phyloP scores from a whole-genome alignment of 2,888 invertebrate species.

The Pyrrhopygopsis socrates region DNA sequence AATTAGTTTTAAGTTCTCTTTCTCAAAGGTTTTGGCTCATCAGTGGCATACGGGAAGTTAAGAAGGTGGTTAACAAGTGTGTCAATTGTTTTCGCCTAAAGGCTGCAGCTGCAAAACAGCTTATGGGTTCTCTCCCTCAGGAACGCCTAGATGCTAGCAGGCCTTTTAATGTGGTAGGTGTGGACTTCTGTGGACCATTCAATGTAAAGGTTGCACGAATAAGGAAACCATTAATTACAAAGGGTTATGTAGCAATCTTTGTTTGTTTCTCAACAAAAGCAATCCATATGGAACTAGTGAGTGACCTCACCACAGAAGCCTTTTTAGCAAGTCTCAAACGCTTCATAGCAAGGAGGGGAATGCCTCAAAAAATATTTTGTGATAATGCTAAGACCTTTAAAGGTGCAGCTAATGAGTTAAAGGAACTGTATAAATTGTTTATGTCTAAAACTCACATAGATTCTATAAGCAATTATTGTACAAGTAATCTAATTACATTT shows the following conservation, averaged over 20 bases:
- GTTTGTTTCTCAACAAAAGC: constrained; percentile 61
- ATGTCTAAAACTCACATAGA: constrained; percentile 38
- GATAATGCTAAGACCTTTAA: constrained; percentile 75
- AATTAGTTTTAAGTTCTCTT: constrained; percentile 8
- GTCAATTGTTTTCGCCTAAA: constrained; percentile 44
- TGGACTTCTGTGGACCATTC: constrained; percentile 61
- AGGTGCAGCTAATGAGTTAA: constrained; percentile 54
- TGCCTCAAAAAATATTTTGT: constrained; percentile 62
- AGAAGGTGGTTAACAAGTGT: constrained; percentile 59
- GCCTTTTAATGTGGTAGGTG: constrained; percentile 31
- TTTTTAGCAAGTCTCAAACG: constrained; percentile 71
- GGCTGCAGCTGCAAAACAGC: constrained; percentile 24
- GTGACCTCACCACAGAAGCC: constrained; percentile 55
- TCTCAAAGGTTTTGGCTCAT: constrained; percentile 35
- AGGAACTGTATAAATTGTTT: constrained; percentile 47
- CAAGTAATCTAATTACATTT: not conserved
- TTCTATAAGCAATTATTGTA: not conserved
- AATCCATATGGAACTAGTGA: constrained; percentile 53
- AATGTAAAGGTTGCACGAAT: constrained; percentile 23
- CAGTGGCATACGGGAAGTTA: constrained; percentile 32
- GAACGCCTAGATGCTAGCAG: not conserved
- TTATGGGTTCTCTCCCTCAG: not conserved
- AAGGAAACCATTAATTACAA: constrained; percentile 46
- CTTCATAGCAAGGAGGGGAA: constrained; percentile 63
- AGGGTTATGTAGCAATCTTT: constrained; percentile 58